Evolutionary conservation across 2,888 invertebrate genomes (phyloP).

Genomic region (Osmoderma eremita): DNA sequence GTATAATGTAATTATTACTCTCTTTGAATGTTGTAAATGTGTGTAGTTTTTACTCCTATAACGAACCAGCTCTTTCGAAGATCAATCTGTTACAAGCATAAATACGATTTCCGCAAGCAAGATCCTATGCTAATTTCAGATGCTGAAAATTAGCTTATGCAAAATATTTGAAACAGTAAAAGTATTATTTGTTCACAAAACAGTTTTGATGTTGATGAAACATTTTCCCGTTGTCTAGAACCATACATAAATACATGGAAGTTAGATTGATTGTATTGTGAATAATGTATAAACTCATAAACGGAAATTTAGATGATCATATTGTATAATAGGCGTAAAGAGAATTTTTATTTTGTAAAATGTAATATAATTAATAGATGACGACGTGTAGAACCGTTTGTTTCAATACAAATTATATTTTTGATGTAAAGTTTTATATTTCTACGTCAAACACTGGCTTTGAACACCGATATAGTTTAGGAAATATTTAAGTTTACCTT

Average conservation of each 20-base stretch:
- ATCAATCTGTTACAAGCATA: conserved; percentile 1
- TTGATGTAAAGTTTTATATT: conserved; percentile 35
- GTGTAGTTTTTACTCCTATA: conserved; percentile 21
- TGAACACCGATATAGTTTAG: conserved; percentile 13
- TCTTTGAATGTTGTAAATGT: conserved; percentile 33
- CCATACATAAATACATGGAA: not conserved
- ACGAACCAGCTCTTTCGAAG: conserved; percentile 10
- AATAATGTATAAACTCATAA: conserved; percentile 12
- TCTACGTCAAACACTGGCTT: conserved; percentile 26
- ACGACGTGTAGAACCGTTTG: conserved; percentile 4
- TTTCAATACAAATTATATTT: conserved; percentile 24
- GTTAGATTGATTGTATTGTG: conserved; percentile 6
- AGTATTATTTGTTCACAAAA: not conserved
- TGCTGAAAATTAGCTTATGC: conserved; percentile 2
- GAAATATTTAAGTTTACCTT: conserved; percentile 22
- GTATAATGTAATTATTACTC: conserved; percentile 20
- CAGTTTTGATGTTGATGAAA: conserved; percentile 18
- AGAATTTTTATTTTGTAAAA: conserved; percentile 21
- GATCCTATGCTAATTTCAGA: not conserved
- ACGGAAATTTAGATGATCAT: not conserved
- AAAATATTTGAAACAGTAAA: not conserved
- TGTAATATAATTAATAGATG: conserved; percentile 20
- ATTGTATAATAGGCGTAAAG: conserved; percentile 2
- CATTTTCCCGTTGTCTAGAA: conserved; percentile 12
- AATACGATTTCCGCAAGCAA: too few relatives aligned